These are phyloP conservation scores for Platyscapa corneri DNA, from an alignment of 1,140 invertebrate genomes.

Conservation along the genomic window DNA sequence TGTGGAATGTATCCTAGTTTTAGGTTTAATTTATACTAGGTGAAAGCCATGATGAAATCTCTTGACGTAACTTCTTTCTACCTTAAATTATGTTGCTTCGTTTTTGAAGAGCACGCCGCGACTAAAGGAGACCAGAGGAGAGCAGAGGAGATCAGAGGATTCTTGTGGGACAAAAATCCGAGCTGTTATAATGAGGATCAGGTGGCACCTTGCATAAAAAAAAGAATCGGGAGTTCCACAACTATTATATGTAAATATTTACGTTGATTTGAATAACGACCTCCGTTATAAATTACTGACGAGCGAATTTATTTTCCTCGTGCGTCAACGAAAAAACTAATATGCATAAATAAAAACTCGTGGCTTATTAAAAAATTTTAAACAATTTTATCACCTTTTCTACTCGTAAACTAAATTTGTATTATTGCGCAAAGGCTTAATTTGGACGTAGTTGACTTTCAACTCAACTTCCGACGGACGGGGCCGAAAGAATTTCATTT, in stretches of 20 bases:
- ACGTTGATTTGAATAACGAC: not conserved
- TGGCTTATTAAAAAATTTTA: not conserved
- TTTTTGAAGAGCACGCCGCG: not conserved
- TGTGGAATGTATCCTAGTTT: slow-evolving; percentile 38
- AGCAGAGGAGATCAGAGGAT: no score
- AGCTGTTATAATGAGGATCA: slow-evolving; percentile 29
- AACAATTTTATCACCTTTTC: not conserved
- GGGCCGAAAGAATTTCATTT: not conserved
- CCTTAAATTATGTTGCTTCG: not conserved
- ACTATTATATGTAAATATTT: slow-evolving; percentile 11
- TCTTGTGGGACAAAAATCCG: slow-evolving; percentile 17
- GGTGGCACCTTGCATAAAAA: not conserved
- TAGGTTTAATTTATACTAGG: slow-evolving; percentile 39
- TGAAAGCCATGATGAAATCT: slow-evolving; percentile 46
- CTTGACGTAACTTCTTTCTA: slow-evolving; percentile 33
- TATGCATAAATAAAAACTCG: not conserved
- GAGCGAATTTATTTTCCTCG: not conserved
- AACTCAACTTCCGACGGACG: not conserved
- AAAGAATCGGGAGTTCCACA: not conserved
- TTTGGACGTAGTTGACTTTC: not conserved
- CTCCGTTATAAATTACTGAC: not conserved
- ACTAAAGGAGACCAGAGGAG: no score
- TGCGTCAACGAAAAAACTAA: not conserved
- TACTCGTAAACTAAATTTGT: not conserved
- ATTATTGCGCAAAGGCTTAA: no score